Percentiles rank a stretch among this genome's conserved stretches.
Conservation (phyloP, 2,888 invertebrate species). For the Mythimna pallens region DNA sequence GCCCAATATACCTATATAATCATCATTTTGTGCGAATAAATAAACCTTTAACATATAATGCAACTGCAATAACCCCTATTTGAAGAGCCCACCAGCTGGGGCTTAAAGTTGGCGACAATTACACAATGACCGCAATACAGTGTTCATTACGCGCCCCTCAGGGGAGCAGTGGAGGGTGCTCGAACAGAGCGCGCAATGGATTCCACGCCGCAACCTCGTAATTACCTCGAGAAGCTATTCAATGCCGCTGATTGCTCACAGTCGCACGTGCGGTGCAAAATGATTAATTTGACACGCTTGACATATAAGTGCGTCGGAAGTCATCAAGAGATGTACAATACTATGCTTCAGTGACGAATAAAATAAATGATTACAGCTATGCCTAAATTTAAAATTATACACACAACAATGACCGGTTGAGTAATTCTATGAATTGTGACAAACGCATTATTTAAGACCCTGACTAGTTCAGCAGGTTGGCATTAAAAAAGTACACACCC, state of each 20-base stretch:
- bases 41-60: slow-evolving; percentile 3
- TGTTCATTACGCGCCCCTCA: slow-evolving; percentile 35
- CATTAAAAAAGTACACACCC: neutral
- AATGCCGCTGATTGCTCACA: slow-evolving; percentile 48
- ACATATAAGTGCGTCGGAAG: neutral
- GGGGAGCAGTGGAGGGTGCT: slow-evolving; percentile 21
- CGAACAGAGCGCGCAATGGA: slow-evolving; percentile 13
- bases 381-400: neutral
- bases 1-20: slow-evolving; percentile 23
- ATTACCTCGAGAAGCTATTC: slow-evolving; percentile 42
- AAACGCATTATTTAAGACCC: neutral
- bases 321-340: neutral
- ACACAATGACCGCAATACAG: slow-evolving; percentile 30
- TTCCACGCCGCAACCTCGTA: slow-evolving; percentile 4
- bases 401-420: neutral
- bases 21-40: slow-evolving; percentile 3
- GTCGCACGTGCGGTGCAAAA: slow-evolving; percentile 18
- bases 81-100: slow-evolving; percentile 20
- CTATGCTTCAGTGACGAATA: neutral
- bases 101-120: slow-evolving; percentile 32
- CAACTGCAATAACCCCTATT: slow-evolving; percentile 24
- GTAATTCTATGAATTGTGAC: neutral
- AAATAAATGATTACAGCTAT: neutral
- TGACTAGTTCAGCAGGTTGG: neutral
- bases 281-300: slow-evolving; percentile 23